Conservation (phyloP, 2,113 vertebrate species). For the Ia io region DNA sequence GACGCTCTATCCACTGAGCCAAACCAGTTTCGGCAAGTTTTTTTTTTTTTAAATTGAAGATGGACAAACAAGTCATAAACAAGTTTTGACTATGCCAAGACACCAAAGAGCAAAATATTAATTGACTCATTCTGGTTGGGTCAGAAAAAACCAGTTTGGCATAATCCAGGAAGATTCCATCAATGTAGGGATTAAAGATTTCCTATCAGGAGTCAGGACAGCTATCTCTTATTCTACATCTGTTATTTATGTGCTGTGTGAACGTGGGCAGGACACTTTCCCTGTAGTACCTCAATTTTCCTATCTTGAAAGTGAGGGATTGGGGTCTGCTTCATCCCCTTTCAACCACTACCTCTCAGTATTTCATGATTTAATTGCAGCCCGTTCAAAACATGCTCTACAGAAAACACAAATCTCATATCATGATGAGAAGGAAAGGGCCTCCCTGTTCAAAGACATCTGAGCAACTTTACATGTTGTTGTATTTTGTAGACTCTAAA, state of each 20-base stretch:
- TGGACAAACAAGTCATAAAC: not conserved
- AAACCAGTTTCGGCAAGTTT: too few species aligned
- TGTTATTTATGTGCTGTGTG: not conserved
- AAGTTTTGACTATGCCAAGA: constrained; percentile 20
- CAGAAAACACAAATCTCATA: not conserved
- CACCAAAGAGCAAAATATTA: not conserved
- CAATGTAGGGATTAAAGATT: not conserved
- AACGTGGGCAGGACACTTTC: not conserved
- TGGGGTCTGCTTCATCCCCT: not conserved
- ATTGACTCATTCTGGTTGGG: not conserved
- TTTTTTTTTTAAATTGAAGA: not conserved
- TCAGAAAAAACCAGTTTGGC: not conserved
- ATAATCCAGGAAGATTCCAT: not conserved
- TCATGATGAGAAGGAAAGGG: not conserved
- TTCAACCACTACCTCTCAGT: not conserved
- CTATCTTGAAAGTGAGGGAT: not conserved
- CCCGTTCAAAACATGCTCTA: not conserved
- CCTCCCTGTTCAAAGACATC: not conserved
- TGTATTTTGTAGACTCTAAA: not conserved
- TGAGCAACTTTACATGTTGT: not conserved
- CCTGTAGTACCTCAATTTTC: not conserved
- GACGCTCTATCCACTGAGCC: too few species aligned
- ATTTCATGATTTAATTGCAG: not conserved
- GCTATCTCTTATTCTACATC: not conserved
- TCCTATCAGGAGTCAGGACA: not conserved